Evolutionary conservation across 2,888 invertebrate species (phyloP), one percentile per base, ranked within the genome.

Genomic region (Pristionchus entomophagus): DNA sequence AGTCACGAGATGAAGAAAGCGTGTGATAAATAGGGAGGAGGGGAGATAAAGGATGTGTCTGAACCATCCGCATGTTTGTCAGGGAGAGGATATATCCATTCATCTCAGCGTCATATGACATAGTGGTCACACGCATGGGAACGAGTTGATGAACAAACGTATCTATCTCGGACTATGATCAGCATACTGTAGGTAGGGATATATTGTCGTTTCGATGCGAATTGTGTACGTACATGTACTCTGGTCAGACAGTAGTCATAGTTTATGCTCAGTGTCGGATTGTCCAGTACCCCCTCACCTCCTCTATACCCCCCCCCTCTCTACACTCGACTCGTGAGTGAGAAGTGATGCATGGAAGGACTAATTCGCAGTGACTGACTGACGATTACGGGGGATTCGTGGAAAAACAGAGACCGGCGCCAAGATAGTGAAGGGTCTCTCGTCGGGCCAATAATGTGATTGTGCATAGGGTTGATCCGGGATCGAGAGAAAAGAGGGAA

Each of bases 351-450:
- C 35, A 65, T 65, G 65, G 65, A 65, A 2, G 14, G 65, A 17
- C 65, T 65, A 65, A 65, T 65, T 65, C 32, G 35, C 17, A 65
- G 65, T 65, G 65, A 65, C 65, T 35, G 32, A 35, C 17, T 35
- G 65, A 17, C 65, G 17, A 65, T 32, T 32, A 6, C 17, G 32
- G 35, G 65, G 17, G 17, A 32, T 32, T 35, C 65, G 35, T 19
- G 35, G 65, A 65, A 65, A 65, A 65, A 65, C 65, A 65, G 29
- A 32, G 65, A 59, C 59, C 35, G 65, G 65, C 65, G 65, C 65
- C 65, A 35, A 65, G 4, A 8, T 5, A 6, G 56, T 17, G 56
- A n/a, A n/a, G 56, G 56, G 56, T 14, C 22, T 56, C 14, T 8
- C 22, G 56, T 22, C n/a, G 56, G 56, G 56, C 17, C 49, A 49